Evolutionary conservation across 1,140 invertebrate genomes (phyloP).

Genomic region (Trachymyrmex septentrionalis): DNA sequence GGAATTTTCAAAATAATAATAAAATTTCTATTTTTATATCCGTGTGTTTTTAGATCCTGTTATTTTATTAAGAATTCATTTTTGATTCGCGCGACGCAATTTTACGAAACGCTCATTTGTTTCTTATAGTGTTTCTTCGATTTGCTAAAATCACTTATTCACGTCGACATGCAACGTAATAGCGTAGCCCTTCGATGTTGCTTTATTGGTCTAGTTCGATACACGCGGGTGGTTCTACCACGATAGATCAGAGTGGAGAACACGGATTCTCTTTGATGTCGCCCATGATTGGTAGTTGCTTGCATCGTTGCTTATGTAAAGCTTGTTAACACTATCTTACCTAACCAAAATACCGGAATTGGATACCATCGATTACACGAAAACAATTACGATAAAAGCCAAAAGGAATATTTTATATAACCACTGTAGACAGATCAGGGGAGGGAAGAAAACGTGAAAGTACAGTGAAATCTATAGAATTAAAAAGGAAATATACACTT

Average conservation of each 20-base stretch:
- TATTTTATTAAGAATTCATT: conserved; percentile 1
- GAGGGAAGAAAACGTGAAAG: background rate
- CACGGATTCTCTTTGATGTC: conserved; percentile 70
- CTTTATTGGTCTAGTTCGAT: conserved; percentile 40
- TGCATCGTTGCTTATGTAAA: conserved; percentile 73
- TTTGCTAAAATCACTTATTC: conserved; percentile 8
- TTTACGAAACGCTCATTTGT: background rate
- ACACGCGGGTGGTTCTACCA: conserved; percentile 25
- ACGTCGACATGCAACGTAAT: background rate
- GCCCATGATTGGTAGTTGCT: conserved; percentile 56
- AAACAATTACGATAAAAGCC: conserved; percentile 31
- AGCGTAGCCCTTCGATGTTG: conserved; percentile 14
- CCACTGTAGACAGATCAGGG: background rate
- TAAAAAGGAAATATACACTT: background rate
- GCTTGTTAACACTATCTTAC: conserved; percentile 73
- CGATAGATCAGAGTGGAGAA: conserved; percentile 49
- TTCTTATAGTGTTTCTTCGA: background rate
- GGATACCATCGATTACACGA: conserved; percentile 43
- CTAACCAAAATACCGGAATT: conserved; percentile 52
- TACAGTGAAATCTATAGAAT: background rate
- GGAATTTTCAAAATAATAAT: background rate
- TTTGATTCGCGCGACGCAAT: background rate
- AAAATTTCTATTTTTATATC: background rate
- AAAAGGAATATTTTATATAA: conserved; percentile 35
- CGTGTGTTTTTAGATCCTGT: background rate